Evolutionary conservation across 2,797 vertebrate genomes (phyloP).

Genomic region (Coregonus sp.): DNA sequence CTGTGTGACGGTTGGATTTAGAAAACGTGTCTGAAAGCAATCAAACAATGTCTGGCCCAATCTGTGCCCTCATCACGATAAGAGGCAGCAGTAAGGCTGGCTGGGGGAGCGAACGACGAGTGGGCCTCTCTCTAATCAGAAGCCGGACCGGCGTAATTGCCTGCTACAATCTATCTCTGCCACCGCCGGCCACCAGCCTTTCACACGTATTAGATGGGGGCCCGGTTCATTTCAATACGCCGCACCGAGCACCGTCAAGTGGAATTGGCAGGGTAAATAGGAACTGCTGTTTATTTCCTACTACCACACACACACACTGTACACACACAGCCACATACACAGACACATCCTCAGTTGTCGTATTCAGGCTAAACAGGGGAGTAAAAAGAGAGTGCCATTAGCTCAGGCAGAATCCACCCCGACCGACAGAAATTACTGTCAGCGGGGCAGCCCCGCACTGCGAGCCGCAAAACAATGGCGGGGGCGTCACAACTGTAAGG

Average conservation of each 20-base stretch:
- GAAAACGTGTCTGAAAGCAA: conserved; percentile 64
- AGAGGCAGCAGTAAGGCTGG: conserved; percentile 46
- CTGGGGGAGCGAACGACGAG: conserved; percentile 24
- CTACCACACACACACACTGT: conserved; percentile 55
- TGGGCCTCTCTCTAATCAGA: conserved; percentile 70
- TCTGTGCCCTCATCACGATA: conserved; percentile 60
- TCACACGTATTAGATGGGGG: conserved; percentile 61
- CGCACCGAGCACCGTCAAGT: conserved; percentile 62
- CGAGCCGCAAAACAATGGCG: conserved; percentile 67
- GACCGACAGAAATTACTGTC: conserved; percentile 73
- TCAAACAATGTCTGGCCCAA: conserved; percentile 60
- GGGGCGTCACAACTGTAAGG: conserved; percentile 17
- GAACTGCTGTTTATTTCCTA: conserved; percentile 78
- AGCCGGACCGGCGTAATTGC: conserved; percentile 57
- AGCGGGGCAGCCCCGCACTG: conserved; percentile 58
- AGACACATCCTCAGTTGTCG: conserved; percentile 45
- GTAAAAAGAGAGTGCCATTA: conserved; percentile 64
- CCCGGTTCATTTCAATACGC: conserved; percentile 78
- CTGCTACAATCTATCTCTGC: conserved; percentile 66
- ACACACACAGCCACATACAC: neutral
- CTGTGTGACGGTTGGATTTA: conserved; percentile 47
- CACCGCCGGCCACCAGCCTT: conserved; percentile 38
- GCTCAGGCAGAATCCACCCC: conserved; percentile 69
- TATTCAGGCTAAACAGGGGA: conserved; percentile 55
- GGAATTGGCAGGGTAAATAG: conserved; percentile 74